Evolutionary conservation across 2,888 invertebrate genomes (phyloP).

Genomic region (Sesia apiformis): DNA sequence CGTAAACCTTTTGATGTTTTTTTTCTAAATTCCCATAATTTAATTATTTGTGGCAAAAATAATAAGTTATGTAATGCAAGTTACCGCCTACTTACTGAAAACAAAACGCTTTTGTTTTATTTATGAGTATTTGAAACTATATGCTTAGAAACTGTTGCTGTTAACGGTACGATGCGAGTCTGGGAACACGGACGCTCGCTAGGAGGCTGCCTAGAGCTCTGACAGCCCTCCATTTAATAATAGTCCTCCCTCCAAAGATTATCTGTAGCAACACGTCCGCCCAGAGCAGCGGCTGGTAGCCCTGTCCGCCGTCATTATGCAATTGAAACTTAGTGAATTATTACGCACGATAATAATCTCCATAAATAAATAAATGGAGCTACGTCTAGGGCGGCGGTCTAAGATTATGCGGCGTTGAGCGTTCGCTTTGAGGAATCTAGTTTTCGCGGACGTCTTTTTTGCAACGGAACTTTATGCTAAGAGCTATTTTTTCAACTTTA

Average conservation of each 20-base stretch:
- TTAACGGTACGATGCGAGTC: slow-evolving; percentile 1
- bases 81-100: too few relatives aligned
- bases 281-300: slow-evolving; percentile 56
- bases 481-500: background rate
- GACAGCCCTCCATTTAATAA: slow-evolving; percentile 67
- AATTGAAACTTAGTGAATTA: slow-evolving; percentile 75
- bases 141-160: background rate
- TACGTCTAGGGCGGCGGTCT: slow-evolving; percentile 10
- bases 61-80: too few relatives aligned
- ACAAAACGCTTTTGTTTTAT: background rate
- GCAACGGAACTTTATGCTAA: background rate
- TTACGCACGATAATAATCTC: slow-evolving; percentile 70
- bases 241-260: slow-evolving; percentile 56
- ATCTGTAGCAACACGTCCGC: slow-evolving; percentile 53
- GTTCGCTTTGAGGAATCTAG: background rate
- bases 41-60: too few relatives aligned
- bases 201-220: slow-evolving; percentile 37
- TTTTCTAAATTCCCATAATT: too few relatives aligned
- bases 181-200: slow-evolving; percentile 11
- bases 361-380: slow-evolving; percentile 67
- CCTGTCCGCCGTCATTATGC: slow-evolving; percentile 69
- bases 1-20: too few relatives aligned
- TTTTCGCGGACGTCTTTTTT: background rate
- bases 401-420: background rate
- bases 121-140: background rate